Percentiles rank a stretch among this genome's conserved stretches.
phyloP scores from a whole-genome alignment of 2,888 invertebrate genomes.

The Cryptophagus acutangulus region DNA sequence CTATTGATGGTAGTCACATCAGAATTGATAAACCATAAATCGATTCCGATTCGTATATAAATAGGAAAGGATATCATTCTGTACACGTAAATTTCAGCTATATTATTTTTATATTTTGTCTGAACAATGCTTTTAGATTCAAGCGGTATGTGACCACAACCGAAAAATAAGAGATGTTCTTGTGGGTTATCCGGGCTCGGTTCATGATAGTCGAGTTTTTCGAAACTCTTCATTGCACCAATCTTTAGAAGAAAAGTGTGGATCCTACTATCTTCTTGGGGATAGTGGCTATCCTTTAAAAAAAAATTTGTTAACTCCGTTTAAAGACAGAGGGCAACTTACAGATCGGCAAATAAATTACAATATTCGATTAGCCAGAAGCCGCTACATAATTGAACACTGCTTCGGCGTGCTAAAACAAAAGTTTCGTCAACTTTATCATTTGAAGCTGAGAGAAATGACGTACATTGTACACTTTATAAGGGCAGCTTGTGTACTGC shows the following conservation, averaged over 20 bases:
- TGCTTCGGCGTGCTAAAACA: too few species aligned
- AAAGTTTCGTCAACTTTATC: not conserved
- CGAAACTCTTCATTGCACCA: too few species aligned
- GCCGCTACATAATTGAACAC: too few species aligned
- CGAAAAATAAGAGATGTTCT: not conserved
- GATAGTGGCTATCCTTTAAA: too few species aligned
- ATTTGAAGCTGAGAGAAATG: not conserved
- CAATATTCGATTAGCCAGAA: too few species aligned
- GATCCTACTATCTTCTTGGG: too few species aligned
- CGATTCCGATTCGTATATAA: not conserved
- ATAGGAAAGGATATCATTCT: not conserved
- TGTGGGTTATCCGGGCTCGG: not conserved
- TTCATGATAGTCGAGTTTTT: too few species aligned
- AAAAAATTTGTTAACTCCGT: too few species aligned
- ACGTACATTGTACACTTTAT: not conserved
- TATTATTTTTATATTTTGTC: not conserved
- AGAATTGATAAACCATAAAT: not conserved
- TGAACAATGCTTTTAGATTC: not conserved
- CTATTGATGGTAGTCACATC: not conserved
- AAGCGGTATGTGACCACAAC: not conserved
- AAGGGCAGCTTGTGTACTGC: not conserved
- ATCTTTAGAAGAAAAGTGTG: too few species aligned
- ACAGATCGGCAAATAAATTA: too few species aligned
- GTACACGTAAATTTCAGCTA: not conserved
- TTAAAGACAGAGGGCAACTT: too few species aligned